Conservation (phyloP, 2,888 invertebrate species). For the Anoncus sp. region DNA sequence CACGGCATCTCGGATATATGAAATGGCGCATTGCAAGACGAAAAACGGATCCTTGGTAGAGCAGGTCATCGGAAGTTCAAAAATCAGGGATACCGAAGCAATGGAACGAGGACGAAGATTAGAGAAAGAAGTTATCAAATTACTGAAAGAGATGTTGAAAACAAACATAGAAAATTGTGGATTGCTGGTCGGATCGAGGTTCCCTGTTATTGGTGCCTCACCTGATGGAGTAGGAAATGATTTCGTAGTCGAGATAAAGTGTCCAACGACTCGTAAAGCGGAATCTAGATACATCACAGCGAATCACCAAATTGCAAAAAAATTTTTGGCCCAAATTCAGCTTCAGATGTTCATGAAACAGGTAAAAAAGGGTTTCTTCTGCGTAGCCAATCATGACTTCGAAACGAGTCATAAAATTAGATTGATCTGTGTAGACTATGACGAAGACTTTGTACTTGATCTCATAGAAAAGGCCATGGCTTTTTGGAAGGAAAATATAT, state of each 20-base stretch:
- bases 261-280: slow-evolving; percentile 30
- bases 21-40: slow-evolving; percentile 72
- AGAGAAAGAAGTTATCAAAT: slow-evolving; percentile 41
- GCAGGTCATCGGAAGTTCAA: slow-evolving; percentile 63
- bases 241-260: slow-evolving; percentile 62
- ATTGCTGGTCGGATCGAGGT: slow-evolving; percentile 26
- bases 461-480: background rate
- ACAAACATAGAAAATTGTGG: slow-evolving; percentile 29
- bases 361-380: slow-evolving; percentile 26
- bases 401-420: slow-evolving; percentile 42
- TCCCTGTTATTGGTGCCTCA: slow-evolving; percentile 48
- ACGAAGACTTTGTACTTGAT: background rate
- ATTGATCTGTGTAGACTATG: background rate
- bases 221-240: slow-evolving; percentile 63
- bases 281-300: too few species aligned
- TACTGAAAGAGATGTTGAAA: slow-evolving; percentile 18
- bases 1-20: slow-evolving; percentile 74
- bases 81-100: slow-evolving; percentile 63
- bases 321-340: slow-evolving; percentile 64
- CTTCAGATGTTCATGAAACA: slow-evolving; percentile 63
- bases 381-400: slow-evolving; percentile 49
- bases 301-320: slow-evolving; percentile 22
- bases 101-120: slow-evolving; percentile 21
- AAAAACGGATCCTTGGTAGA: slow-evolving; percentile 67
- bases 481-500: background rate